A percentile compares a stretch with the other conserved stretches of the same genome.
These are phyloP conservation scores for Ophiodon elongatus DNA, from an alignment of 2,113 vertebrate genomes.

Conservation along the genomic window DNA sequence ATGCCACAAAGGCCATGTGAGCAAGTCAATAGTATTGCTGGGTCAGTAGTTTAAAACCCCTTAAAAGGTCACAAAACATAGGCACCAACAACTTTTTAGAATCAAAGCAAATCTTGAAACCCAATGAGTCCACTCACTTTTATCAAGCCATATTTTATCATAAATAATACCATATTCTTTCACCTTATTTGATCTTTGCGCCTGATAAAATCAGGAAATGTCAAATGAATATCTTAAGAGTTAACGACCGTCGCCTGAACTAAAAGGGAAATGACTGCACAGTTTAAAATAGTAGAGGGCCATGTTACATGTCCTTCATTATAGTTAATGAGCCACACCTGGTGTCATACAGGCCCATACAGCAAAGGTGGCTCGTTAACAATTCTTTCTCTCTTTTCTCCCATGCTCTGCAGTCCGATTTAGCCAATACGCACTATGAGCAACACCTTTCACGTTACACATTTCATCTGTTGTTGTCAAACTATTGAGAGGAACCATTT, in stretches of 20 bases:
- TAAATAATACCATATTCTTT: neutral
- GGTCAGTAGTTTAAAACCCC: neutral
- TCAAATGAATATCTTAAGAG: too few relatives aligned
- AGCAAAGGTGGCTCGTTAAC: neutral
- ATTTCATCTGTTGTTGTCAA: conserved; percentile 1
- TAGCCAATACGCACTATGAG: neutral
- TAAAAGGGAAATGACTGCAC: neutral
- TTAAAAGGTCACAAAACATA: conserved; percentile 2
- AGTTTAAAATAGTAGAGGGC: neutral
- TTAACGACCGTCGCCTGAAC: neutral
- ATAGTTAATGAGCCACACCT: conserved; percentile 1
- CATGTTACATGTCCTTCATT: conserved; percentile 7
- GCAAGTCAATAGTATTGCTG: neutral
- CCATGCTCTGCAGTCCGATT: neutral
- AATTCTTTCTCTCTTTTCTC: neutral
- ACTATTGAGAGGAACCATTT: neutral
- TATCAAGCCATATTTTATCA: neutral
- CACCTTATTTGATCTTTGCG: neutral
- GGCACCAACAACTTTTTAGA: neutral
- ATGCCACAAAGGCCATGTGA: neutral
- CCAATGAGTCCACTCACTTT: neutral
- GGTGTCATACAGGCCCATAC: neutral
- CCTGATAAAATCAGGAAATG: too few relatives aligned
- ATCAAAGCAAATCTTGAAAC: neutral
- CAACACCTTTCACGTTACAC: neutral